Conservation (phyloP, 2,113 vertebrate species). For the Pangasianodon gigas region DNA sequence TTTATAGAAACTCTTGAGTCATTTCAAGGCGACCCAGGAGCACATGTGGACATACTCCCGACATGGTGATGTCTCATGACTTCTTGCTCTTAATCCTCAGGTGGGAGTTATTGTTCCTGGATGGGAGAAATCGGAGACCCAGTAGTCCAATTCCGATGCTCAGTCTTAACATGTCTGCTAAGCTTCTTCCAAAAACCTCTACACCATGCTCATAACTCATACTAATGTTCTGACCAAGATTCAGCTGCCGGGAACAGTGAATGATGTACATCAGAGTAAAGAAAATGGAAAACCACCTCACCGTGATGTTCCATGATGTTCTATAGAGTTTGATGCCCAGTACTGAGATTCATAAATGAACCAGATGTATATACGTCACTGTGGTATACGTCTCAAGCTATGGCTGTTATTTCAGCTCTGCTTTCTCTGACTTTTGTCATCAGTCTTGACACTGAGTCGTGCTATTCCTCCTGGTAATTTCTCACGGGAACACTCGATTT, state of each 20-base stretch:
- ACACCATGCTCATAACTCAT: slow-evolving; percentile 35
- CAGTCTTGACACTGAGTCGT: background rate
- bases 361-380: slow-evolving; percentile 46
- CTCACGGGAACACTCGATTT: slow-evolving; percentile 35
- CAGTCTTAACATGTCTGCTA: slow-evolving; percentile 23
- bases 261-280: slow-evolving; percentile 31
- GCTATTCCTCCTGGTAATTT: slow-evolving; percentile 24
- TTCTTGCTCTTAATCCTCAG: slow-evolving; percentile 15
- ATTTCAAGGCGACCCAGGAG: background rate
- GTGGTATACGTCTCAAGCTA: slow-evolving; percentile 22
- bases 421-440: slow-evolving; percentile 20
- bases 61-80: background rate
- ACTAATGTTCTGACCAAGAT: slow-evolving; percentile 40
- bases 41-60: background rate
- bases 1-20: slow-evolving; percentile 8
- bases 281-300: slow-evolving; percentile 40
- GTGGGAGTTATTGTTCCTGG: slow-evolving; percentile 30
- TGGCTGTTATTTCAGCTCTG: slow-evolving; percentile 36
- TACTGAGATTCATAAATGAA: slow-evolving; percentile 37
- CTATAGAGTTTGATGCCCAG: slow-evolving; percentile 32
- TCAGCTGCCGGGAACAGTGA: slow-evolving; percentile 37
- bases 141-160: slow-evolving; percentile 6
- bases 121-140: slow-evolving; percentile 17
- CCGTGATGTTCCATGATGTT: slow-evolving; percentile 29
- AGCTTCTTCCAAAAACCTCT: slow-evolving; percentile 32